Conservation (phyloP, 2,888 invertebrate species). For the Pristionchus exspectatus region DNA sequence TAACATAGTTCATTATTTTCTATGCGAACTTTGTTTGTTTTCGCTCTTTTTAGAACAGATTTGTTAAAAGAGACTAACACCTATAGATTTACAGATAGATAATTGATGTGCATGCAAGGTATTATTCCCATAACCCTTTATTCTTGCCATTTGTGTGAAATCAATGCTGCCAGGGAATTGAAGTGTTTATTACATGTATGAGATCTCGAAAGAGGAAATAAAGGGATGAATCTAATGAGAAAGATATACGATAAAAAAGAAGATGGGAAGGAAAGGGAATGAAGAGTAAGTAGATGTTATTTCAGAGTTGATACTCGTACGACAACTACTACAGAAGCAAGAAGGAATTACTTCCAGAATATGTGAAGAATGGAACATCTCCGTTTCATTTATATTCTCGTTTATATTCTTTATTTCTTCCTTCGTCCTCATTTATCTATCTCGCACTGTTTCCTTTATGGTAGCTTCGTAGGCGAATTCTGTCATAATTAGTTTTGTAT, state of each 20-base stretch:
- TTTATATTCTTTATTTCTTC: neutral
- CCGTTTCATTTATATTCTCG: too few relatives aligned
- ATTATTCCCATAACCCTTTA: neutral
- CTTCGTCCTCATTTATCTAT: neutral
- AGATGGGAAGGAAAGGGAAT: neutral
- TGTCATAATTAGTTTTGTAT: neutral
- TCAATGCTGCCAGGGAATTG: neutral
- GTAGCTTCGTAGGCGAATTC: slow-evolving; percentile 15
- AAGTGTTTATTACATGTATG: slow-evolving; percentile 25
- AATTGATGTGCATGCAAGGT: slow-evolving; percentile 7
- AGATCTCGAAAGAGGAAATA: slow-evolving; percentile 31
- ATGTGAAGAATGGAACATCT: neutral
- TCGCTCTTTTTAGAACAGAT: neutral
- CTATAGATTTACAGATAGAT: neutral
- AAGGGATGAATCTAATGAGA: neutral
- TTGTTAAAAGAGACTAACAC: slow-evolving; percentile 7
- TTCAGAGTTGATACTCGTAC: slow-evolving; percentile 36
- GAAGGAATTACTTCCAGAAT: slow-evolving; percentile 29
- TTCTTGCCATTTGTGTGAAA: slow-evolving; percentile 24
- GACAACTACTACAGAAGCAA: slow-evolving; percentile 8
- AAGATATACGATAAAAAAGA: neutral
- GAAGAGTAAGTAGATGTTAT: neutral
- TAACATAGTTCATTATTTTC: neutral
- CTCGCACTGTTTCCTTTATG: neutral
- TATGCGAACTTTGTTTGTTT: neutral